phyloP scores from a whole-genome alignment of 2,888 invertebrate genomes.

The Criorhina ranunculi region DNA sequence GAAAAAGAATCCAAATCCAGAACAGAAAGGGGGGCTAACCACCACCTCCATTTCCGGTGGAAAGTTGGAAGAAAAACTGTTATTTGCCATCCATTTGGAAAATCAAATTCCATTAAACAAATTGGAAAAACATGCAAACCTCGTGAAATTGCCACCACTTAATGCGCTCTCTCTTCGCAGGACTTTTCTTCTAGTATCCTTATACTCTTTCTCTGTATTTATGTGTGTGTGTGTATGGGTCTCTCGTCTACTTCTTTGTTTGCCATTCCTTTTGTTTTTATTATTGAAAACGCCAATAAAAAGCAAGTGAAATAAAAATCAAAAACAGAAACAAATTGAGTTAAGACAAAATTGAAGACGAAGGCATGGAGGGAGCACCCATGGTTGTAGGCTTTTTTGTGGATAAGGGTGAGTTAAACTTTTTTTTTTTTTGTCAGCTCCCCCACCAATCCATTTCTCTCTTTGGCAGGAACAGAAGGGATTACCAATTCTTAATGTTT shows the following conservation, averaged over 20 bases:
- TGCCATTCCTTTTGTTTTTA: constrained; percentile 67
- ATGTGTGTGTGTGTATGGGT: constrained; percentile 24
- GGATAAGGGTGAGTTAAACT: constrained; percentile 63
- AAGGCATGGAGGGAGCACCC: not conserved
- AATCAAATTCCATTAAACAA: constrained; percentile 81
- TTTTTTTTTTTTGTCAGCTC: constrained; percentile 31
- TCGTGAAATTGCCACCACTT: constrained; percentile 78
- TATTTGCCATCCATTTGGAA: constrained; percentile 80
- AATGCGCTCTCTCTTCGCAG: constrained; percentile 68
- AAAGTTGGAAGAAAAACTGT: constrained; percentile 69
- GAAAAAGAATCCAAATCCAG: not conserved
- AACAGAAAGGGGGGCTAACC: too few relatives aligned
- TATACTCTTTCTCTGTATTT: not conserved
- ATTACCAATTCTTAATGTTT: constrained; percentile 76
- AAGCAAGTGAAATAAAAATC: constrained; percentile 76
- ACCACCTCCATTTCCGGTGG: not conserved
- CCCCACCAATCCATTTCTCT: constrained; percentile 22
- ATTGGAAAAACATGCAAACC: constrained; percentile 80
- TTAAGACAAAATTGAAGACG: constrained; percentile 52
- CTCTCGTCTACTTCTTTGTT: too few relatives aligned
- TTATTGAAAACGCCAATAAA: constrained; percentile 76
- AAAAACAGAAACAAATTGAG: constrained; percentile 76
- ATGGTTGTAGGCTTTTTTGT: constrained; percentile 1
- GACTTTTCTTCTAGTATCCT: constrained; percentile 56
- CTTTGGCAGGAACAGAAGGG: constrained; percentile 70